A percentile compares a stretch with the other conserved stretches of the same genome.
Conservation (phyloP, 2,113 vertebrate species). For the Phoenicopterus ruber region DNA sequence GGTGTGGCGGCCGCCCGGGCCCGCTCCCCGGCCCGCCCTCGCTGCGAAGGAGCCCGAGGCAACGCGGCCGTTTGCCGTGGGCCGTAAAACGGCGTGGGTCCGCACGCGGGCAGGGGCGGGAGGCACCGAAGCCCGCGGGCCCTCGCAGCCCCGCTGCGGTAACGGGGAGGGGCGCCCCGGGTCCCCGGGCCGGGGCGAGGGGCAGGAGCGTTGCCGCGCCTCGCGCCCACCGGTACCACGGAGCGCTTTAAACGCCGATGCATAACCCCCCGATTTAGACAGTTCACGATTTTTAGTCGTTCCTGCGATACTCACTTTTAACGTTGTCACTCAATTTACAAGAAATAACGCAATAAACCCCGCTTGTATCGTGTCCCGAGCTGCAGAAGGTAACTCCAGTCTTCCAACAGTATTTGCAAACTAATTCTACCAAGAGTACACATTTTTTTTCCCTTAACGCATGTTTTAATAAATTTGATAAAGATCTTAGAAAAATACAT, state of each 20-base stretch:
- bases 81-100: fast-evolving
- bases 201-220: background rate
- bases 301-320: fast-evolving
- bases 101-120: background rate
- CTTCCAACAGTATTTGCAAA: fast-evolving
- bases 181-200: too few species aligned
- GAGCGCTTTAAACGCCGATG: fast-evolving
- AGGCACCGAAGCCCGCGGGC: fast-evolving
- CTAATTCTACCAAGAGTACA: fast-evolving
- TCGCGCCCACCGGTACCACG: too few species aligned
- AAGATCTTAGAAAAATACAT: background rate
- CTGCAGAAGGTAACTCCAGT: fast-evolving
- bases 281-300: fast-evolving
- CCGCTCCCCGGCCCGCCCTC: background rate
- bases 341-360: fast-evolving
- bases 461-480: background rate
- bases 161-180: background rate
- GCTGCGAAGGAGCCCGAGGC: background rate
- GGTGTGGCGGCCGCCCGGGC: too few species aligned
- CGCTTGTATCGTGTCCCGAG: fast-evolving
- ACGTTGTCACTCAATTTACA: fast-evolving
- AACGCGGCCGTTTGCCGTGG: fast-evolving
- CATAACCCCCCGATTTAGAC: fast-evolving
- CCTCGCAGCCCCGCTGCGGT: background rate
- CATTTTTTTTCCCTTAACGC: fast-evolving